Base-by-base conservation (phyloP, 2,797 vertebrate genomes). In the Poecilia picta region DNA sequence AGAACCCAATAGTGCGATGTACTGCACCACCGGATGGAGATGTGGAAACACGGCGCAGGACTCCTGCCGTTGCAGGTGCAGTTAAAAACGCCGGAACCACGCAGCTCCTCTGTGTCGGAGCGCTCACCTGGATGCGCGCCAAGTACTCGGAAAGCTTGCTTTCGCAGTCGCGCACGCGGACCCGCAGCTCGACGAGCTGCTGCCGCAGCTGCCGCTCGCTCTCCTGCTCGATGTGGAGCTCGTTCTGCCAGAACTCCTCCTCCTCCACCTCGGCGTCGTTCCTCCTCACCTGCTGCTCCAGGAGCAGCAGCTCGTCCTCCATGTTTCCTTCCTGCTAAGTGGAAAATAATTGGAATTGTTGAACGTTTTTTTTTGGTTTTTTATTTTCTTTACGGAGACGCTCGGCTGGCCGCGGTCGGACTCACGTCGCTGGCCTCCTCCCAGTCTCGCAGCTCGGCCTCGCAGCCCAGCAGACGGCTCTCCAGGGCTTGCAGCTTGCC, bases 231-330 rank as follows among this genome's bases (percentile, higher is more conserved):
- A 98, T 97, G 92, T 97, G 97, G 72, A 99, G 93, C 92, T 99
- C 97, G 0, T 97, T 98, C 86, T 97, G 97, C 98, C 98, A 99
- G 92, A 99, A 98, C 78, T 98, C 97, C 85, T 98, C 97, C 85
- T 99, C 98, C 80, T 97, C 96, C 3, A 97, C 97, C 95, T 99
- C 98, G 0, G 96, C 95, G 45, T 97, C 96, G 0, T 98, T 99
- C 87, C 96, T 95, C 91, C 96, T 97, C 93, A 97, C 96, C 94
- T 96, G 96, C 90, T 98, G 97, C 94, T 99, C 97, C 13, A 98
- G 91, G 72, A 95, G 95, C 76, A 96, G 93, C 66, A 99, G 95
- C 89, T 98, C 97, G 66, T 98, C 97, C 84, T 98, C 97, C 73
- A 97, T 59, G 85, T 89, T 95, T 75, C 68, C 85, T 49, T 94